Conservation (phyloP, 2,113 vertebrate genomes). For the Phylloscopus trochiloides region DNA sequence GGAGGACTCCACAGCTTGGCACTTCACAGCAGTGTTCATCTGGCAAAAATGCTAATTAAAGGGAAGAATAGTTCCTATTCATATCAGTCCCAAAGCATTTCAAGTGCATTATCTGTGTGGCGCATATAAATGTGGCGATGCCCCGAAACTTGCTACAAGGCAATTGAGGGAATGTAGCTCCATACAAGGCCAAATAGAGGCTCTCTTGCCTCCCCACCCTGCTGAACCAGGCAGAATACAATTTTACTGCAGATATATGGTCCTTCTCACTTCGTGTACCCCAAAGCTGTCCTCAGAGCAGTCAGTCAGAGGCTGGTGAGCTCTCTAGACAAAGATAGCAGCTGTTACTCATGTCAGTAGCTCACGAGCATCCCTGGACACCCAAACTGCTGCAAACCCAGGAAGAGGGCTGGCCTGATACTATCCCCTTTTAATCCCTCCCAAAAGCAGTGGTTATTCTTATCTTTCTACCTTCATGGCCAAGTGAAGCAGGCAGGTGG, state of each 20-base stretch:
- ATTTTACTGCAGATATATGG: not conserved
- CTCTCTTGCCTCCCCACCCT: not conserved
- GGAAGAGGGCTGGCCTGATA: not conserved
- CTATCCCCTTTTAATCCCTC: not conserved
- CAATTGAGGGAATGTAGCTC: conserved; percentile 28
- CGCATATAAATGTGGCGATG: conserved; percentile 35
- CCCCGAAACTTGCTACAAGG: conserved; percentile 16
- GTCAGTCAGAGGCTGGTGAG: not conserved
- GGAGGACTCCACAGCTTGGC: conserved; percentile 45
- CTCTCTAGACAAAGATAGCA: not conserved
- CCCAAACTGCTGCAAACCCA: not conserved
- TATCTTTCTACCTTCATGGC: not conserved
- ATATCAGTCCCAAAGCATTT: conserved; percentile 56
- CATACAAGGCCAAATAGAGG: not conserved
- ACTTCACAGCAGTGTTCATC: conserved; percentile 61
- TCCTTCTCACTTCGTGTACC: fast-evolving
- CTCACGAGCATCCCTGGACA: not conserved
- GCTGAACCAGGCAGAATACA: not conserved
- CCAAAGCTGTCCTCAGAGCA: not conserved
- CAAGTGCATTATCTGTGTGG: conserved; percentile 58
- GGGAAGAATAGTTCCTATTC: conserved; percentile 71
- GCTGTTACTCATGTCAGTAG: not conserved
- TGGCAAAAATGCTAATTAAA: conserved; percentile 70
- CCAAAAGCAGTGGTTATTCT: not conserved
- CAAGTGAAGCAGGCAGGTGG: not conserved